Evolutionary conservation across 2,888 invertebrate species (phyloP).

Genomic region (Ormyrus pomaceus): DNA sequence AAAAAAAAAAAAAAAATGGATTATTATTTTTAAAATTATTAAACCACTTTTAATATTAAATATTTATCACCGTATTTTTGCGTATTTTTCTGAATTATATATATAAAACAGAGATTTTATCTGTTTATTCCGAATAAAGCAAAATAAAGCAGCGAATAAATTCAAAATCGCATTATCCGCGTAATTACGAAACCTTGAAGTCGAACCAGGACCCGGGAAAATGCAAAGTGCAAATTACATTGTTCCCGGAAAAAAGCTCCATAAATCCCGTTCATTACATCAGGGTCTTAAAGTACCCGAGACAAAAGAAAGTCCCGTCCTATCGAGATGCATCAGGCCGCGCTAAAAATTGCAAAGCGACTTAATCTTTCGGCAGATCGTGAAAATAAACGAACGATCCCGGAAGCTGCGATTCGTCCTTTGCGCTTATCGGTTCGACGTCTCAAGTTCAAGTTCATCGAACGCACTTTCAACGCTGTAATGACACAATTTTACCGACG

Average conservation of each 20-base stretch:
- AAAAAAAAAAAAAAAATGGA: too few relatives aligned
- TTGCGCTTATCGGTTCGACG: neutral
- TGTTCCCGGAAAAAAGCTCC: conserved; percentile 6
- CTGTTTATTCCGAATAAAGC: too few relatives aligned
- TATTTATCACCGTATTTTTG: too few relatives aligned
- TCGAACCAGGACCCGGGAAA: too few relatives aligned
- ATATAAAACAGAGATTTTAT: too few relatives aligned
- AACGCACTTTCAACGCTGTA: conserved; percentile 13
- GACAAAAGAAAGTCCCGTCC: conserved; percentile 22
- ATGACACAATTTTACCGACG: too few relatives aligned
- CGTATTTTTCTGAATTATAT: too few relatives aligned
- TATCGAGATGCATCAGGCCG: conserved; percentile 21
- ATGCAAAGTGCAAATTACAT: conserved; percentile 20
- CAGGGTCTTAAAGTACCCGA: neutral
- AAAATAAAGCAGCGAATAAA: too few relatives aligned
- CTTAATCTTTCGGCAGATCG: conserved; percentile 33
- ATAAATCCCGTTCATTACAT: conserved; percentile 22
- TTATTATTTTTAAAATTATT: too few relatives aligned
- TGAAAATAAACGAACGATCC: conserved; percentile 37
- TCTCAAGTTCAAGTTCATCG: conserved; percentile 47
- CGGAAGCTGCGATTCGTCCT: conserved; percentile 32
- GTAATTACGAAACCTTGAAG: too few relatives aligned
- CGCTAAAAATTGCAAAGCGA: neutral
- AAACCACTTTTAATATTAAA: too few relatives aligned
- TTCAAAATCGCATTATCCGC: too few relatives aligned